Percentiles rank a stretch among this genome's conserved stretches.
Evolutionary conservation across 2,113 vertebrate genomes (phyloP).

Genomic region (Dasyprocta punctata): DNA sequence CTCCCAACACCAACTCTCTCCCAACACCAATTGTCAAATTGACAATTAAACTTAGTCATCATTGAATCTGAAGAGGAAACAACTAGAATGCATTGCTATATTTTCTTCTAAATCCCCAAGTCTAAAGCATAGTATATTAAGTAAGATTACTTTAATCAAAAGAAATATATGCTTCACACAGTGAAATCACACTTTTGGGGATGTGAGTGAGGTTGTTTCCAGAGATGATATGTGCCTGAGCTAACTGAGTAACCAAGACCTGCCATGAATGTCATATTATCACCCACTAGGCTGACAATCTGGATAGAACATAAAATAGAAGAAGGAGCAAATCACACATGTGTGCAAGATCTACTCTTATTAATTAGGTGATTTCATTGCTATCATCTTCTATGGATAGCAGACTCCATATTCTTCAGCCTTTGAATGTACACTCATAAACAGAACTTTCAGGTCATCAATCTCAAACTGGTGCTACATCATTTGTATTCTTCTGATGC

Average conservation of each 20-base stretch:
- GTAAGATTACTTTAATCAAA: slow-evolving; percentile 13
- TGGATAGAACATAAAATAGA: neutral
- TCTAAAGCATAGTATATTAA: neutral
- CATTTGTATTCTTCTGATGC: too few species aligned
- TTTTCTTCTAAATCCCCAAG: neutral
- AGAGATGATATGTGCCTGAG: neutral
- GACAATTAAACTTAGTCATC: neutral
- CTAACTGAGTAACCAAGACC: neutral
- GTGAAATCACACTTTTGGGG: neutral
- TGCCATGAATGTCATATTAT: neutral
- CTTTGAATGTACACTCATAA: neutral
- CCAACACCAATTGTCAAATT: too few species aligned
- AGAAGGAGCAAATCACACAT: neutral
- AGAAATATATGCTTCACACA: neutral
- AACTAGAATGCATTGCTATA: neutral
- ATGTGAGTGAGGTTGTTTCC: neutral
- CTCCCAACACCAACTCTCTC: too few species aligned
- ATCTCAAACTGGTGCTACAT: neutral
- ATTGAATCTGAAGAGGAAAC: neutral
- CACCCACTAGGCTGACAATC: neutral
- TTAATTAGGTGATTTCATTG: neutral
- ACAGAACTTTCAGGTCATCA: accelerated
- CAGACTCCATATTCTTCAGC: neutral
- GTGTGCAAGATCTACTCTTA: too few species aligned
- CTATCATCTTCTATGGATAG: neutral